phyloP scores from a whole-genome alignment of 2,888 invertebrate genomes.

The Galerucella pusilla region DNA sequence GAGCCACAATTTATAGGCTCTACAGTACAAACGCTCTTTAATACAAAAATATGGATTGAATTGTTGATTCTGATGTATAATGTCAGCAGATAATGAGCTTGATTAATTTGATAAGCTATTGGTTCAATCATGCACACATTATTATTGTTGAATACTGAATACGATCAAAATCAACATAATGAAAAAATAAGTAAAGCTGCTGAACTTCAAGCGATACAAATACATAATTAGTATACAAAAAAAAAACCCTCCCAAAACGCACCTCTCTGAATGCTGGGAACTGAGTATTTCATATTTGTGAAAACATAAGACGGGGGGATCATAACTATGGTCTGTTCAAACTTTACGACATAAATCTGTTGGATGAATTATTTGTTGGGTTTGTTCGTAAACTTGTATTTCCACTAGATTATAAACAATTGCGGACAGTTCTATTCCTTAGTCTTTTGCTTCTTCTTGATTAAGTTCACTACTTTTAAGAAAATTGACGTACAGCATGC shows the following conservation, averaged over 20 bases:
- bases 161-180: too few species aligned
- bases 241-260: neutral
- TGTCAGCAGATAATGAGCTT: too few species aligned
- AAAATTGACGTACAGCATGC: constrained; percentile 50
- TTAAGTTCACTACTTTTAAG: constrained; percentile 57
- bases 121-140: too few species aligned
- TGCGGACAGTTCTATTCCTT: constrained; percentile 50
- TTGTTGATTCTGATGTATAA: too few species aligned
- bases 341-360: constrained; percentile 56
- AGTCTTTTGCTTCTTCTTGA: constrained; percentile 47
- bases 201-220: too few species aligned
- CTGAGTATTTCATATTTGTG: constrained; percentile 34
- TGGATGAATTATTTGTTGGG: constrained; percentile 54
- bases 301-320: constrained; percentile 37
- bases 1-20: too few species aligned
- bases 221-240: neutral
- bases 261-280: constrained; percentile 17
- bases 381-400: constrained; percentile 53
- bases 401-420: constrained; percentile 55
- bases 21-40: too few species aligned
- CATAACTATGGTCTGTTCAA: constrained; percentile 41
- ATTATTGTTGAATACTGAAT: too few species aligned
- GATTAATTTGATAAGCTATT: too few species aligned
- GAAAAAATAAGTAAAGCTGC: too few species aligned
- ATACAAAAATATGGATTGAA: too few species aligned